phyloP scores from a whole-genome alignment of 2,888 invertebrate species.

The Limnephilus auricula region DNA sequence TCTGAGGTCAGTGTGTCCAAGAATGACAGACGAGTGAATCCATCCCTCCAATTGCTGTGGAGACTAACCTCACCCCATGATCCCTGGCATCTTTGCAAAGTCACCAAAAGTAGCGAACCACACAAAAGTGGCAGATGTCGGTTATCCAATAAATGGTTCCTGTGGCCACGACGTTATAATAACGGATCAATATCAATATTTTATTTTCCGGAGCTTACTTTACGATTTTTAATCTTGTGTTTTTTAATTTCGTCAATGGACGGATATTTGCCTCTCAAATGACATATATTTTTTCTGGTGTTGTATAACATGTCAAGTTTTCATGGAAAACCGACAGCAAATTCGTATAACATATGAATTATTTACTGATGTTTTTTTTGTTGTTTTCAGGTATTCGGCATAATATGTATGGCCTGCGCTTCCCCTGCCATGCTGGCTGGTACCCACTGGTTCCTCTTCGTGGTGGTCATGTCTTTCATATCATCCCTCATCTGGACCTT shows the following conservation, averaged over 20 bases:
- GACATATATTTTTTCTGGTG: neutral
- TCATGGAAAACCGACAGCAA: neutral
- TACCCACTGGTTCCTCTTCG: slow-evolving; percentile 91
- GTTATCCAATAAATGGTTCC: too few species aligned
- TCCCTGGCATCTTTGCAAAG: too few species aligned
- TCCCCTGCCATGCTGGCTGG: slow-evolving; percentile 81
- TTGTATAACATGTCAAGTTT: neutral
- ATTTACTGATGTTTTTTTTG: neutral
- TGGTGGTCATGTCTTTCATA: slow-evolving; percentile 89
- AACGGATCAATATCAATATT: too few species aligned
- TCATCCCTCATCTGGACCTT: slow-evolving; percentile 89
- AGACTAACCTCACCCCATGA: too few species aligned
- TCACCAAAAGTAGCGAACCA: too few species aligned
- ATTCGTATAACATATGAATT: neutral
- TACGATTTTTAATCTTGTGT: too few species aligned
- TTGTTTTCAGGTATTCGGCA: slow-evolving; percentile 85
- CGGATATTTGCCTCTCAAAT: neutral
- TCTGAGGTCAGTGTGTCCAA: too few species aligned
- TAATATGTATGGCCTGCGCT: slow-evolving; percentile 90
- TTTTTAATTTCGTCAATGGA: neutral
- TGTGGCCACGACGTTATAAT: too few species aligned
- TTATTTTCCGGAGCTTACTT: too few species aligned
- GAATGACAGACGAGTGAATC: too few species aligned
- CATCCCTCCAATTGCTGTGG: too few species aligned
- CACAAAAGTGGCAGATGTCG: too few species aligned